Base-by-base conservation (phyloP, 1,140 invertebrate genomes). In the Drosophila lini region DNA sequence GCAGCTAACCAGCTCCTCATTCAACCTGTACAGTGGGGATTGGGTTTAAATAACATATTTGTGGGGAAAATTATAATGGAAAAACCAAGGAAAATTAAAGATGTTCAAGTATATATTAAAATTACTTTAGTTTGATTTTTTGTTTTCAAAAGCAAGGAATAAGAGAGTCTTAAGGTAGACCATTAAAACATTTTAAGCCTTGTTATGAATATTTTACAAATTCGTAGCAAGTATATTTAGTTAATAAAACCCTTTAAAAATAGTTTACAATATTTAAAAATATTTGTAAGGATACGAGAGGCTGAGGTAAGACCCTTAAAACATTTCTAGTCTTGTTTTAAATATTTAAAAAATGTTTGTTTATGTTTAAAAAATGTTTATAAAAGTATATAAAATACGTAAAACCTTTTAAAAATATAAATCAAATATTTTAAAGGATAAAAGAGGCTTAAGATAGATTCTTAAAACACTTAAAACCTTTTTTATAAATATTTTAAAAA, bases 1-100 rank as follows among this genome's bases (percentile, higher is more conserved):
- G 62, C 38, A 76, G 63, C 62, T 77, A 77, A 76, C 74, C 74
- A 77, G 74, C 74, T 76, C 48, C 74, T 59, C 61, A 74, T 75
- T 75, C 62, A 48, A 56, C 53, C 22, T 41, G 31, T 71, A 71
- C 69, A 71, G 69, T 71, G 31, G 11, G 13, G 6, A 13, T 11
- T 47, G 13, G 22, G 5, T 28, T 25, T 5, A 5, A 28, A 5
- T 0, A 28, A 28, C 25, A 5, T 6, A 28, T 28, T 28, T 5
- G 5, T 28, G 25, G 5, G 25, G 25, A 6, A 28, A 28, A 5
- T 28, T 28, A 6, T 5, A 28, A 28, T 28, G 5, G 5, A 44
- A 44, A 19, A 4, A 11, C 5, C 5, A 19, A 8, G 3, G 13
- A 25, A 25, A 25, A 15, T 8, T 15, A 8, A 6, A 22, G 0